A percentile compares a stretch with the other conserved stretches of the same genome.
Conservation (phyloP, 2,797 vertebrate species). For the Phyllotis vaccarum region DNA sequence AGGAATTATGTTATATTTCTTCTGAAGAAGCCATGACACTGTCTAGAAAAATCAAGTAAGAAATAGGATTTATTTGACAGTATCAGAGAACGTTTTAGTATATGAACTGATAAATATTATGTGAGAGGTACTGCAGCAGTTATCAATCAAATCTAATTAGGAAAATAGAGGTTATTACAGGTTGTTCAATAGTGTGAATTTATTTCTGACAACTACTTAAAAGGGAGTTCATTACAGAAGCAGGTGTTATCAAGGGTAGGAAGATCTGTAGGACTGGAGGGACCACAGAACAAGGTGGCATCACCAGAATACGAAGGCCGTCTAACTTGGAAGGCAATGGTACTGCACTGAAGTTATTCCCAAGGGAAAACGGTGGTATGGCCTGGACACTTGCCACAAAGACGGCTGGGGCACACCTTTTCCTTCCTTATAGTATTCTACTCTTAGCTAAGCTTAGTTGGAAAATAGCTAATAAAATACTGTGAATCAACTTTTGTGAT, state of each 20-base stretch:
- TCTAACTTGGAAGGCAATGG: not conserved
- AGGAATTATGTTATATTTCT: slow-evolving; percentile 12
- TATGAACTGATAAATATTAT: slow-evolving; percentile 6
- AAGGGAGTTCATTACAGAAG: not conserved
- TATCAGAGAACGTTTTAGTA: slow-evolving; percentile 23
- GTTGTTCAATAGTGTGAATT: not conserved
- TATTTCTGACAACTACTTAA: slow-evolving; percentile 1
- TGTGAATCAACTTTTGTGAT: not conserved
- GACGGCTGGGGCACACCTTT: not conserved
- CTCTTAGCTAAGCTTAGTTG: not conserved
- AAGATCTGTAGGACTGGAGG: not conserved
- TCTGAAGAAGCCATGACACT: slow-evolving; percentile 16
- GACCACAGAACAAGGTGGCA: not conserved
- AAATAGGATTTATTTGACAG: slow-evolving; percentile 15
- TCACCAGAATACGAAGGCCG: not conserved
- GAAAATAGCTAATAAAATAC: not conserved
- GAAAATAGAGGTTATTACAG: not conserved
- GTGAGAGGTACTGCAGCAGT: not conserved
- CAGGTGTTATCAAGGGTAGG: not conserved
- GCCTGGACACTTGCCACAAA: not conserved
- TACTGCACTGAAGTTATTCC: not conserved
- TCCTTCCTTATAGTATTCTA: not conserved
- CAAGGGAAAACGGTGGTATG: not conserved
- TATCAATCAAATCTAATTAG: not conserved
- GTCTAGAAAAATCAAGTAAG: slow-evolving; percentile 35